Base-by-base conservation (phyloP, 2,797 vertebrate species). In the Morelia viridis region DNA sequence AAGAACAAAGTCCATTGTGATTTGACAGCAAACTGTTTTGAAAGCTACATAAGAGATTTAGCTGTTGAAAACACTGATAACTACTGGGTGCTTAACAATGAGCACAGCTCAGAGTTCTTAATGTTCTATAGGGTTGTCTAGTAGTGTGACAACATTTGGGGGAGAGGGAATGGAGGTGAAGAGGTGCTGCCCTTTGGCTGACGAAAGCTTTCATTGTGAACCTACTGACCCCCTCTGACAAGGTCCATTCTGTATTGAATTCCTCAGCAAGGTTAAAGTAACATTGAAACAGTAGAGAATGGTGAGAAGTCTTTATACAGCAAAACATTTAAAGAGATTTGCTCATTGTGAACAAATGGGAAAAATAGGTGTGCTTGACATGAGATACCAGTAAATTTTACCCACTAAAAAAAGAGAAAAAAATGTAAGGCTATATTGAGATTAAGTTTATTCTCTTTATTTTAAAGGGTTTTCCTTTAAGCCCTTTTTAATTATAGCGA, bases 1-100 rank as follows among this genome's bases (percentile, higher is more conserved):
- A 96, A 97, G 97, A 97, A 97, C 97, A 97, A 97, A 97, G 97
- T 97, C 97, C 94, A 97, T 97, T 98, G 97, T 97, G 97, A 96
- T 95, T 95, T 93, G 96, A 98, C 96, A 97, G 96, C 96, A 96
- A 97, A 96, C 96, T 97, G 96, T 97, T 98, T 97, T 97, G 97
- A 98, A 97, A 98, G 97, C 97, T 96, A 96, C 96, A 96, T 96
- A 96, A 96, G 97, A 94, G 97, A 97, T 97, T 98, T 97, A 96
- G 96, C 96, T 97, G 97, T 97, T 97, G 96, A 96, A 97, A 97
- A 96, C 93, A 89, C 93, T 96, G 96, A 95, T 97, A 96, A 97
- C 96, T 96, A 96, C 96, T 89, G 94, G 94, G 92, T 96, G 93
- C 92, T 94, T 96, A 95, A 96, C 96, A 96, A 91, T 96, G 96